Evolutionary conservation across 2,113 vertebrate species (phyloP), one percentile per base, ranked within the genome.

Genomic region (Chamaea fasciata): DNA sequence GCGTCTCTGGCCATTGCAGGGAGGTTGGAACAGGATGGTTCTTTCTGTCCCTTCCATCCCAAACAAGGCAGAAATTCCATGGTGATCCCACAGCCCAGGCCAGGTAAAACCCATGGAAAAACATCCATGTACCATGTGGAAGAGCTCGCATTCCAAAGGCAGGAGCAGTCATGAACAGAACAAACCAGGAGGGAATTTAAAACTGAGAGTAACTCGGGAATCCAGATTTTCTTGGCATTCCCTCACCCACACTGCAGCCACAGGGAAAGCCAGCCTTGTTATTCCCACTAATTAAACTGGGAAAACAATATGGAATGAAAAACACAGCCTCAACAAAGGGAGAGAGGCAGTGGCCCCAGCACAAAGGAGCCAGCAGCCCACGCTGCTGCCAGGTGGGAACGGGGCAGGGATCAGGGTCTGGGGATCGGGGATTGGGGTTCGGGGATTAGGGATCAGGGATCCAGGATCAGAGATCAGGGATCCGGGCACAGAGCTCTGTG

Each of bases 91-190:
- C 17, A 23, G 57, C 67, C 83, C 30, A 6, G 71, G 49, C n/a
- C 13, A 3, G 53, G 35, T 3, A 14, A 19, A 6, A 1, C 1
- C n/a, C 42, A 4, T 1, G 19, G 44, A 2, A 42, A 42, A 23
- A 31, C 15, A 26, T 11, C 13, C n/a, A 7, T 0, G 3, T 23
- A 57, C 73, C 2, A 0, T 0, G 9, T 3, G 35, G 23, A 59
- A 30, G 24, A 22, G 33, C 50, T 77, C 37, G n/a, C 28, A 8
- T 55, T 28, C 87, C 82, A 24, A 27, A 77, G 87, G 28, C 37
- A 64, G 27, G 15, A 9, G 39, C 31, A 2, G 24, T 2, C 7
- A 9, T 0, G 0, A 49, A 42, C 39, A 20, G 31, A 6, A 5
- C 1, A 10, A 23, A 3, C 2, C 30, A 3, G 52, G 14, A 35